phyloP scores from a whole-genome alignment of 2,888 invertebrate genomes.

The Heliconius aoede region DNA sequence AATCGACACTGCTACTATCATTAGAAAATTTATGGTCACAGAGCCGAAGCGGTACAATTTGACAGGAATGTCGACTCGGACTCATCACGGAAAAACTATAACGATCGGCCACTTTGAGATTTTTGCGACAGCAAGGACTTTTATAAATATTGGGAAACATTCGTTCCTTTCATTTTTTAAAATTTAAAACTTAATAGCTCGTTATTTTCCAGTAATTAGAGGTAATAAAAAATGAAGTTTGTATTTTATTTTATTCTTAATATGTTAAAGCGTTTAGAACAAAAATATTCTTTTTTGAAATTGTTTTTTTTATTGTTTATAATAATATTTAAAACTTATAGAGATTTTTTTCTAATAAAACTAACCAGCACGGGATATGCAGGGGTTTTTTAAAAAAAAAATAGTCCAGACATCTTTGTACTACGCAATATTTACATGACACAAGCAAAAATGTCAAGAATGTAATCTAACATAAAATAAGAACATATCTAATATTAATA shows the following conservation, averaged over 20 bases:
- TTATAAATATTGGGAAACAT: slow-evolving; percentile 28
- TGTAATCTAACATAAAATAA: too few relatives aligned
- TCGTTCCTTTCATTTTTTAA: not conserved
- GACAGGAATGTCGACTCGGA: slow-evolving; percentile 67
- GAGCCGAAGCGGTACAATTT: slow-evolving; percentile 64
- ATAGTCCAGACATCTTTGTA: not conserved
- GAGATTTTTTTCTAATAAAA: too few relatives aligned
- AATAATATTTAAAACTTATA: too few relatives aligned
- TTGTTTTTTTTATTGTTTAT: too few relatives aligned
- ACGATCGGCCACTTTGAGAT: slow-evolving; percentile 51
- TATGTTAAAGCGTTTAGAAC: too few relatives aligned
- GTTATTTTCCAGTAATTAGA: not conserved
- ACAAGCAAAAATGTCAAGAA: too few relatives aligned
- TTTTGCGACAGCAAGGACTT: slow-evolving; percentile 40
- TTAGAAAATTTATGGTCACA: slow-evolving; percentile 49
- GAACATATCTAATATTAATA: not conserved
- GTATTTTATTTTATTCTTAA: too few relatives aligned
- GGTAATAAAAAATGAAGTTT: not conserved
- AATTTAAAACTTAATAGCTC: not conserved
- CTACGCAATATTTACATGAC: too few relatives aligned
- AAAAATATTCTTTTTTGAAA: too few relatives aligned
- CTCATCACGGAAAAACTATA: slow-evolving; percentile 72
- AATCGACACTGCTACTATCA: not conserved
- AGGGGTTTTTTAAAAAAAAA: not conserved
- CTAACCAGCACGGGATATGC: too few relatives aligned